Evolutionary conservation across 1,140 invertebrate genomes (phyloP).

Genomic region (Musca domestica): DNA sequence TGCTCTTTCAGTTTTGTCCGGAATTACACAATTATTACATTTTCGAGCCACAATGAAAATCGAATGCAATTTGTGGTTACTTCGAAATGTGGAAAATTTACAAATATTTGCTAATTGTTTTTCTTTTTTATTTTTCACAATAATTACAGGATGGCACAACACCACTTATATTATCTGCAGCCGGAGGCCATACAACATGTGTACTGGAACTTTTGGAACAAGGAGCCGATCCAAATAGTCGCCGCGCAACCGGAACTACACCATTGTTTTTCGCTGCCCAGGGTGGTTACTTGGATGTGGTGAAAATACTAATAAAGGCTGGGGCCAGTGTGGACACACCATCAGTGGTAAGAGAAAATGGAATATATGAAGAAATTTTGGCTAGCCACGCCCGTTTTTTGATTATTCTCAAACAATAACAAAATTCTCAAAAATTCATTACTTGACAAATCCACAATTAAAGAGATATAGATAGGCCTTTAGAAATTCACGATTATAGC

Average conservation of each 20-base stretch:
- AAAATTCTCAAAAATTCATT: no score
- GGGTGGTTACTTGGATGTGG: conserved; percentile 82
- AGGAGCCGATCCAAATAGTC: conserved; percentile 80
- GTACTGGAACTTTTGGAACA: conserved; percentile 83
- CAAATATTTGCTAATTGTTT: neutral
- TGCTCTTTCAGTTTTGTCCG: neutral
- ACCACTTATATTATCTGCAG: conserved; percentile 83
- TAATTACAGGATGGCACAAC: conserved; percentile 82
- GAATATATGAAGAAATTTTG: no score
- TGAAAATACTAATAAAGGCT: conserved; percentile 70
- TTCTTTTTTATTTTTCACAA: neutral
- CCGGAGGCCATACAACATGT: conserved; percentile 83
- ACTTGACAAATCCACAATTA: no score
- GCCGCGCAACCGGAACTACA: conserved; percentile 83
- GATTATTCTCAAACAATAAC: no score
- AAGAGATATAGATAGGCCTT: neutral
- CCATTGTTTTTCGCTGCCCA: conserved; percentile 90
- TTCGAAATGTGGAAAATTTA: neutral
- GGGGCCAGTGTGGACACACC: conserved; percentile 76
- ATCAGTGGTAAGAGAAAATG: conserved; percentile 78
- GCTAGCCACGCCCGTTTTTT: no score
- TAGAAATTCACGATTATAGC: no score
- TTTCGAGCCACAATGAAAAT: no score
- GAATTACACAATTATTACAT: conserved; percentile 6
- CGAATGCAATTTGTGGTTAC: neutral